Evolutionary conservation across 2,797 vertebrate genomes (phyloP).

Genomic region (Falco biarmicus): DNA sequence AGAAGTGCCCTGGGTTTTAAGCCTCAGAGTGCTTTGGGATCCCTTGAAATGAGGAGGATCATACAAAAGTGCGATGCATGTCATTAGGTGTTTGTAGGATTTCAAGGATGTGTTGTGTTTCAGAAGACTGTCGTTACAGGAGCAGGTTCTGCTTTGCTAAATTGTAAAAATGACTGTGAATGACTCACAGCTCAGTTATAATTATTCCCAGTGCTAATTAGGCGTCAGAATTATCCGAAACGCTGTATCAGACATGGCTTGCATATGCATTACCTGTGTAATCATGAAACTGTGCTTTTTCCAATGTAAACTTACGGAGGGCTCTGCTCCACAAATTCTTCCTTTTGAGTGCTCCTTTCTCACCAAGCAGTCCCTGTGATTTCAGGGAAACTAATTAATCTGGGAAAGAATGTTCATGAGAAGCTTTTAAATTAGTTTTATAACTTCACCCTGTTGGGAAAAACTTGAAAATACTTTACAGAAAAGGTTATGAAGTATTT

Average conservation of each 20-base stretch:
- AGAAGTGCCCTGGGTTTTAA: neutral
- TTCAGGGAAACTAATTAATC: neutral
- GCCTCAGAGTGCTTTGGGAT: neutral
- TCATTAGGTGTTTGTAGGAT: neutral
- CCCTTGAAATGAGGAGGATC: neutral
- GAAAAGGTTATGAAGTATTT: neutral
- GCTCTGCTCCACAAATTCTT: neutral
- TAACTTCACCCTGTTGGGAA: neutral
- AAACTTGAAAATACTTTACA: neutral
- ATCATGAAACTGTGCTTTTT: neutral
- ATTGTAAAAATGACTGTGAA: neutral
- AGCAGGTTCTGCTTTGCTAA: neutral
- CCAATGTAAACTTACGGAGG: neutral
- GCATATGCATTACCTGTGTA: neutral
- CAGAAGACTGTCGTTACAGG: neutral
- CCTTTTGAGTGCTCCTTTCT: neutral
- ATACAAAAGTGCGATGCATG: neutral
- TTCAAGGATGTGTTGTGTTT: neutral
- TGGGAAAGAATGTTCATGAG: neutral
- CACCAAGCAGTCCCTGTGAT: neutral
- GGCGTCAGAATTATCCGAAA: neutral
- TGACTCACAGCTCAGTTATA: conserved; percentile 8
- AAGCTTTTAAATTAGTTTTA: neutral
- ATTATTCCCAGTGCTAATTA: conserved; percentile 8
- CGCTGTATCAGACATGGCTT: neutral